These are phyloP conservation scores for Platyura marginata DNA, from an alignment of 1,140 invertebrate genomes.

Conservation along the genomic window DNA sequence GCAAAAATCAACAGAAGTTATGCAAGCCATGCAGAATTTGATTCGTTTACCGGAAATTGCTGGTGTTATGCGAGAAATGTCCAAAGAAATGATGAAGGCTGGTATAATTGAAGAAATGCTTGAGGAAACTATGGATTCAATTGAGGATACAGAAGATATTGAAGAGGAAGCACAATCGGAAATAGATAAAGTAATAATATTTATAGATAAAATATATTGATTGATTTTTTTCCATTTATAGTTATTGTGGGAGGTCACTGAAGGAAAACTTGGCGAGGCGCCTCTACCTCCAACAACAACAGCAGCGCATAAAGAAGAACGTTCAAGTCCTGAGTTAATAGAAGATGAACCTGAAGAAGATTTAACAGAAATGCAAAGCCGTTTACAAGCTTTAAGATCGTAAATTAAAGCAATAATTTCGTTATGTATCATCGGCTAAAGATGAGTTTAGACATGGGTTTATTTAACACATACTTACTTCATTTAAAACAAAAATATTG, in stretches of 20 bases:
- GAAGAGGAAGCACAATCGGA: constrained; percentile 86
- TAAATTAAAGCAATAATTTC: constrained; percentile 30
- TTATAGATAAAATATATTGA: not conserved
- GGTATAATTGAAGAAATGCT: constrained; percentile 99
- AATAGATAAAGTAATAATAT: constrained; percentile 59
- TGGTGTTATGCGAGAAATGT: constrained; percentile 91
- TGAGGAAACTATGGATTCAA: constrained; percentile 86
- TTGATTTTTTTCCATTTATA: constrained; percentile 14
- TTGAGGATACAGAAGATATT: constrained; percentile 79
- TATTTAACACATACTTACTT: too few relatives aligned
- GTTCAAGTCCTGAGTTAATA: constrained; percentile 8
- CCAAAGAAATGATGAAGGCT: constrained; percentile 98
- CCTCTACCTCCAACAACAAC: constrained; percentile 53
- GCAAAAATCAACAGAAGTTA: constrained; percentile 81
- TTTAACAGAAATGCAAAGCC: constrained; percentile 66
- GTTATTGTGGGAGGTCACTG: constrained; percentile 90
- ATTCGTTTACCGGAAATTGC: constrained; percentile 84
- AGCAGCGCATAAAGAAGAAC: constrained; percentile 30
- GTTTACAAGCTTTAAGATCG: constrained; percentile 65
- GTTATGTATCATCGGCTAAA: too few relatives aligned
- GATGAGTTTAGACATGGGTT: too few relatives aligned
- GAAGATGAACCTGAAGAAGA: constrained; percentile 57
- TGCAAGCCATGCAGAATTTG: constrained; percentile 91
- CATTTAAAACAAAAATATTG: too few relatives aligned
- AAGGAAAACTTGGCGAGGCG: constrained; percentile 80